Evolutionary conservation across 2,113 vertebrate genomes (phyloP), one percentile per base, ranked within the genome.

Genomic region (Cottus gobio): DNA sequence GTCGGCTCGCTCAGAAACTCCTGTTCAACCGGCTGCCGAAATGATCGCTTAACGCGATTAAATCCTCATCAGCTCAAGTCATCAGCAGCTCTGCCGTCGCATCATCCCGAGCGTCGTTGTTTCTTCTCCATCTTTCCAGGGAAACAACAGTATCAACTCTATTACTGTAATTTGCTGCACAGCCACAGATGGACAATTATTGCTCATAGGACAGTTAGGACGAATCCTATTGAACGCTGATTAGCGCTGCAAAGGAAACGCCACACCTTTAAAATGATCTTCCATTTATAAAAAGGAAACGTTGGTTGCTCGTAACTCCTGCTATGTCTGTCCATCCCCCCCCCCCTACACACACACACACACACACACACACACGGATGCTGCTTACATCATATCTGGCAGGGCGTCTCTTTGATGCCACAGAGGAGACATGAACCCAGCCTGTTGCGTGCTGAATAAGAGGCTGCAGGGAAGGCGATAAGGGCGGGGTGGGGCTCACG

Each of bases 151-250:
- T 30, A 57, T 80, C 52, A 44, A 0, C 64, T 71, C 24, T 50
- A 84, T 81, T 71, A 81, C 61, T 69, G 71, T 75, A 54, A 84
- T 82, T 75, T 75, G 68, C 60, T 74, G 0, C 60, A 63, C 44
- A 72, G 42, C 71, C 66, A 71, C 71, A 77, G 58, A 68, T 24
- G 70, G 30, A 62, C 24, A 69, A 70, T 75, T 66, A 82, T 79
- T 60, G 56, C 57, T 62, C 64, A 73, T 37, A 30, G 16, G 42
- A 30, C 65, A 26, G 83, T 12, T 66, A 69, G 39, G 31, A 62
- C 24, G 28, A 64, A 66, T 67, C 46, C 54, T 15, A 80, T 69
- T 80, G 46, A 58, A 80, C 64, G 50, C 13, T 44, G 64, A 79
- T 78, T 69, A 69, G 11, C 20, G 31, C 26, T 15, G 56, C 46